phyloP scores from a whole-genome alignment of 2,797 vertebrate genomes.

The Benthosema pterotum region DNA sequence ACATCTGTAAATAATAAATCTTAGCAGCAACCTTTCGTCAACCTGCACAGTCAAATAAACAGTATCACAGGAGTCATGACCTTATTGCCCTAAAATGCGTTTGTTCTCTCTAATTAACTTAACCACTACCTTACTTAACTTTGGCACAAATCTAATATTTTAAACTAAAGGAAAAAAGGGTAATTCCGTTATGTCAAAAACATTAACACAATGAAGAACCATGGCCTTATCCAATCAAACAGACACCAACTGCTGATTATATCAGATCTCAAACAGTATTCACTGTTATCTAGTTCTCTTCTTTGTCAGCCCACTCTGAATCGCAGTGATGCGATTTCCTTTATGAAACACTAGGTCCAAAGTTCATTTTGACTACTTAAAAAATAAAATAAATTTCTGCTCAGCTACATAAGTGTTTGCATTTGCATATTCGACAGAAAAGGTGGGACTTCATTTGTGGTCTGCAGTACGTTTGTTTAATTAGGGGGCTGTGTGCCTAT shows the following conservation, averaged over 20 bases:
- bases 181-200: not conserved
- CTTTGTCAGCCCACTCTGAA: not conserved
- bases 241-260: not conserved
- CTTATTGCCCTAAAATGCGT: too few relatives aligned
- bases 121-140: too few relatives aligned
- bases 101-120: too few relatives aligned
- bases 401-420: too few relatives aligned
- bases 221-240: not conserved
- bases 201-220: not conserved
- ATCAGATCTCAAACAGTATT: not conserved
- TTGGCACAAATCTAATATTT: not conserved
- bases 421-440: constrained; percentile 1
- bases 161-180: not conserved
- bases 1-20: not conserved
- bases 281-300: constrained; percentile 1
- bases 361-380: constrained; percentile 38
- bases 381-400: not conserved
- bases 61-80: not conserved
- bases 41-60: not conserved
- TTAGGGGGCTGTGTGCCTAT: not conserved
- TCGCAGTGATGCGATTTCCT: constrained; percentile 9
- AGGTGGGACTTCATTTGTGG: not conserved
- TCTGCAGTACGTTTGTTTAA: not conserved
- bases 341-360: constrained; percentile 45
- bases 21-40: not conserved